Evolutionary conservation across 2,888 invertebrate species (phyloP).

Genomic region (Hipparchia semele): DNA sequence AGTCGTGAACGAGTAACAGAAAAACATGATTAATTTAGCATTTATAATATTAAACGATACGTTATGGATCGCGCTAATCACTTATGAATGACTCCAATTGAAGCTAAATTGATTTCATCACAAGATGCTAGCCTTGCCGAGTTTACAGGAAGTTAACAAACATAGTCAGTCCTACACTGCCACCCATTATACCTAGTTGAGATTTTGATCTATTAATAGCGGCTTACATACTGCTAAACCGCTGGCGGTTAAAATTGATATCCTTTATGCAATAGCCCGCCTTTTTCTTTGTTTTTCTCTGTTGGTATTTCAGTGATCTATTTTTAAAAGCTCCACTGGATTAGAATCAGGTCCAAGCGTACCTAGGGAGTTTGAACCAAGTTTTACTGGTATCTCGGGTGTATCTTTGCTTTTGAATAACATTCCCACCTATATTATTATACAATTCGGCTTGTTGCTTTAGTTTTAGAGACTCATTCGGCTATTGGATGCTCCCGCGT

Average conservation of each 20-base stretch:
- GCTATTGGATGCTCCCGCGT: too few relatives aligned
- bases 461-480: too few relatives aligned
- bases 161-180: not conserved
- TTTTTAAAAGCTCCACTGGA: not conserved
- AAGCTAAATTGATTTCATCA: slow-evolving; percentile 19
- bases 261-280: slow-evolving; percentile 11
- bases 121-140: slow-evolving; percentile 14
- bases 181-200: slow-evolving; percentile 15
- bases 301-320: not conserved
- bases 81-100: slow-evolving; percentile 18
- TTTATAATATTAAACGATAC: too few relatives aligned
- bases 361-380: too few relatives aligned
- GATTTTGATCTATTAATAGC: slow-evolving; percentile 34
- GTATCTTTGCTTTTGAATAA: not conserved
- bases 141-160: slow-evolving; percentile 29
- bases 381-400: not conserved
- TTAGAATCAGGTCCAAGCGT: too few relatives aligned
- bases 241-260: slow-evolving; percentile 32
- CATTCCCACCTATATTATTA: too few relatives aligned
- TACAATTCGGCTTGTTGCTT: too few relatives aligned
- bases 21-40: too few relatives aligned
- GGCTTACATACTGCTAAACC: slow-evolving; percentile 16
- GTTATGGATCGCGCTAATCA: too few relatives aligned
- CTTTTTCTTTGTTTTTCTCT: not conserved
- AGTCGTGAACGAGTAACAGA: too few relatives aligned